These are phyloP conservation scores for Thalassarche chlororhynchos DNA, from an alignment of 2,113 vertebrate species.

Conservation along the genomic window DNA sequence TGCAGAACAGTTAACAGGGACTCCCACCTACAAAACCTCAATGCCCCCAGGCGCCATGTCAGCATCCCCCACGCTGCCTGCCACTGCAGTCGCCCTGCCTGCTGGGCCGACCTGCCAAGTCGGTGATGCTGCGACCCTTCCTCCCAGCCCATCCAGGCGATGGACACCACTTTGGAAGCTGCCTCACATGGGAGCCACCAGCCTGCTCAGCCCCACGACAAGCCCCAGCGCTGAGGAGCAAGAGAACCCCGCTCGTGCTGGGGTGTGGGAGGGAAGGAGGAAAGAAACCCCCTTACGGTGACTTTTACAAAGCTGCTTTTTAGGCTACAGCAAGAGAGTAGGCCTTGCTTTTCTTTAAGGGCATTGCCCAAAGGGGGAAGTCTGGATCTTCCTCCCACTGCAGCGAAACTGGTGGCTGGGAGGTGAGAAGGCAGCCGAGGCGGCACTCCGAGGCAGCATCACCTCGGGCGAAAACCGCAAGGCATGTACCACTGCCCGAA, in stretches of 20 bases:
- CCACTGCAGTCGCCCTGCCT: background rate
- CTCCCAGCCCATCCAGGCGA: background rate
- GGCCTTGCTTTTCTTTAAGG: background rate
- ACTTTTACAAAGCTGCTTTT: background rate
- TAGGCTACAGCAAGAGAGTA: background rate
- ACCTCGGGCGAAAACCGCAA: background rate
- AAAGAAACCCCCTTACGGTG: fast-evolving
- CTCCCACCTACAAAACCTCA: background rate
- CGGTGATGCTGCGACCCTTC: background rate
- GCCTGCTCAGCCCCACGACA: background rate
- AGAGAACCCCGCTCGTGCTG: fast-evolving
- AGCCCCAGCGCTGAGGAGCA: fast-evolving
- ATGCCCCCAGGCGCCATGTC: background rate
- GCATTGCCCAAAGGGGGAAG: background rate
- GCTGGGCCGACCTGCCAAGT: background rate
- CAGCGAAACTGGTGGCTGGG: background rate
- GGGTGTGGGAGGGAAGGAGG: fast-evolving
- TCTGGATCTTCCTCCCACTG: background rate
- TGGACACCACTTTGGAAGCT: background rate
- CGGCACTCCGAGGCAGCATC: background rate
- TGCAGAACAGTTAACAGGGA: background rate
- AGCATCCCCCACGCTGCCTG: background rate
- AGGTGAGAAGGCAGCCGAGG: background rate
- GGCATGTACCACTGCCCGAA: background rate
- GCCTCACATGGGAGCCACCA: fast-evolving